Evolutionary conservation across 30 jellyfish, hydroid and myxozoan species (phyloP), one percentile per base, ranked within the genome.

Genomic region (Aurelia sp.): DNA sequence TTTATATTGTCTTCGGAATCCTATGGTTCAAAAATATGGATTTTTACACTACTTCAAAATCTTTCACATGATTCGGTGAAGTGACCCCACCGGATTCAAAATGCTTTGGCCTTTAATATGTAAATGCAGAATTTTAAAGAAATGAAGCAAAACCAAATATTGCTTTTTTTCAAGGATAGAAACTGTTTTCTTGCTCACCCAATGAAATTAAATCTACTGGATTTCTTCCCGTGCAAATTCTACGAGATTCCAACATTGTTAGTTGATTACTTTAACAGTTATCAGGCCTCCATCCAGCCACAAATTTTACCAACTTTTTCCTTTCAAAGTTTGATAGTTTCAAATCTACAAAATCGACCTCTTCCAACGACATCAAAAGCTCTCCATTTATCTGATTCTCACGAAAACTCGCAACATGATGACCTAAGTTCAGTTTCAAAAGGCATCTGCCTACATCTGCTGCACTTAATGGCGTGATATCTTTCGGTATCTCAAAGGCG

Each of bases 231-330:
- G 7, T 38, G 33, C 9, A 38, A 7, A 5, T 44, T 6, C 9
- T 44, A 1, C 55, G 9, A 44, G 55, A 44, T 44, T 44, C 51
- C 55, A 8, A 44, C 15, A 44, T 5, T 44, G 16, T 44, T 44
- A 44, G 16, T 68, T 68, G n/a, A 64, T 12, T 24, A 31, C 0
- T 2, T 13, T 4, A 68, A 13, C 62, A 77, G 18, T 50, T 60
- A 33, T 87, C 96, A 4, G 98, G 98, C 52, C 97, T 67, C 98
- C 98, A 92, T 4, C 98, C 98, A 6, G 82, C 84, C 5, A 63
- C 80, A 81, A 92, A 92, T 20, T 62, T 67, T 80, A 81, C 16
- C 66, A 92, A 17, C 68, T 92, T 92, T 61, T 87, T 92, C 35
- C 88, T 63, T 74, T 87, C 95, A 74, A 92, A 88, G 53, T 78